These are phyloP conservation scores for Colaptes auratus DNA, from an alignment of 2,113 vertebrate species.

Conservation along the genomic window DNA sequence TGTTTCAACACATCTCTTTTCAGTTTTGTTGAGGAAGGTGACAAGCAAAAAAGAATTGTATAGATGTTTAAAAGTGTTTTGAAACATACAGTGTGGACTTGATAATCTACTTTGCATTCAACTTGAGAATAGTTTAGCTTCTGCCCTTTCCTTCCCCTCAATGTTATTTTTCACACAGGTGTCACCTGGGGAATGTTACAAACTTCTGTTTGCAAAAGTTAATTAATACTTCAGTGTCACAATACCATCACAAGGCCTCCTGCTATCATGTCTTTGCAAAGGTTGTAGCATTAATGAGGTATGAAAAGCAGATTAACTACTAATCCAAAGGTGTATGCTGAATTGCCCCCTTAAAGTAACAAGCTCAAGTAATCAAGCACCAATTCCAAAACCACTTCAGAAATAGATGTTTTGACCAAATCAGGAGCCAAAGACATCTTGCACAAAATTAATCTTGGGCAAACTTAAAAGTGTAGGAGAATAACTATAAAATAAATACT, in stretches of 20 bases:
- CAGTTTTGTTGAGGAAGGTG: background rate
- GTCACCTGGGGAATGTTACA: background rate
- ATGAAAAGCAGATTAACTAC: conserved; percentile 20
- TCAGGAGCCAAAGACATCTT: background rate
- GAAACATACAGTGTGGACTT: background rate
- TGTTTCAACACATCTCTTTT: background rate
- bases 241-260: background rate
- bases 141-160: background rate
- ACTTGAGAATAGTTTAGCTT: background rate
- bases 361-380: background rate
- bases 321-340: background rate
- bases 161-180: background rate
- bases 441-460: background rate
- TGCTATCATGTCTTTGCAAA: background rate
- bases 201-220: background rate
- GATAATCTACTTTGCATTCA: background rate
- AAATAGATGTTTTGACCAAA: background rate
- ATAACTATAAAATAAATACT: background rate
- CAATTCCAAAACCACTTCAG: background rate
- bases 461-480: background rate
- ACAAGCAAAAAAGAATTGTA: background rate
- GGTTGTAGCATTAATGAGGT: background rate
- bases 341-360: background rate
- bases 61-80: background rate
- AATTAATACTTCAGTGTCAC: background rate